phyloP scores from a whole-genome alignment of 2,888 invertebrate species.

The Parapristionchus giblindavisi region DNA sequence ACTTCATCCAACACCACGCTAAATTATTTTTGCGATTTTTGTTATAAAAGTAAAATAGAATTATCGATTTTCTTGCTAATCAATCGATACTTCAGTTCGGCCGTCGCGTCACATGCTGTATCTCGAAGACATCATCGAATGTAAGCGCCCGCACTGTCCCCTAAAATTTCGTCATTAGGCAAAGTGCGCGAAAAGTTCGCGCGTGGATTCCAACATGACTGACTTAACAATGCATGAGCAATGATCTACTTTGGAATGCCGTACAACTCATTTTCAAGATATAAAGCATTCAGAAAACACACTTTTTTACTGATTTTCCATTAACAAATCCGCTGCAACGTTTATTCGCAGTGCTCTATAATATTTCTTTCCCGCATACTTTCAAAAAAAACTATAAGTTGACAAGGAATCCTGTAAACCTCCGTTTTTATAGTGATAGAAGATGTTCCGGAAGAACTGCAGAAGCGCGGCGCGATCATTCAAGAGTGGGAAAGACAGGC shows the following conservation, averaged over 20 bases:
- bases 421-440: slow-evolving; percentile 26
- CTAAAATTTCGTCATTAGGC: not conserved
- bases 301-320: not conserved
- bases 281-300: too few relatives aligned
- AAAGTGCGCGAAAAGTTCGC: not conserved
- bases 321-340: too few relatives aligned
- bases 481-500: slow-evolving; percentile 36
- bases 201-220: not conserved
- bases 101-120: slow-evolving; percentile 18
- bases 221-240: too few relatives aligned
- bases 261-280: too few relatives aligned
- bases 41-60: too few relatives aligned
- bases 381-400: too few relatives aligned
- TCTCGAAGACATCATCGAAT: slow-evolving; percentile 32
- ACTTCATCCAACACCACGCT: too few relatives aligned
- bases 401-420: not conserved
- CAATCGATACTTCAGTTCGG: slow-evolving; percentile 12
- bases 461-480: slow-evolving; percentile 28
- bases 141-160: slow-evolving; percentile 3
- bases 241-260: not conserved
- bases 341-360: too few relatives aligned
- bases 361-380: too few relatives aligned
- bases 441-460: slow-evolving; percentile 34
- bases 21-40: too few relatives aligned
- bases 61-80: too few relatives aligned